Evolutionary conservation across 1,140 invertebrate species (phyloP).

Genomic region (Neodiprion pinetum): DNA sequence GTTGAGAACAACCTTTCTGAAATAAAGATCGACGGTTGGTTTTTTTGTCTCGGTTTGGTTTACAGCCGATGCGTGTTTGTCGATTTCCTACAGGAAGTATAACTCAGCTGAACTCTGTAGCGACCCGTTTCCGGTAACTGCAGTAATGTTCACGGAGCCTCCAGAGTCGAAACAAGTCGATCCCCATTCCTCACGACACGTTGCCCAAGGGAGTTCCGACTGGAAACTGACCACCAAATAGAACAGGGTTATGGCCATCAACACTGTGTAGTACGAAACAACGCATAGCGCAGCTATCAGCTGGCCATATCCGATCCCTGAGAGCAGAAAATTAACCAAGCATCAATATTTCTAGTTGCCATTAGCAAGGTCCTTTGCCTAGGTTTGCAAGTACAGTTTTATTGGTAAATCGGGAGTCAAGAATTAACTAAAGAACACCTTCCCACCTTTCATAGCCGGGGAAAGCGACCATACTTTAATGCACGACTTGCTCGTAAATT

Average conservation of each 20-base stretch:
- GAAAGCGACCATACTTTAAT: constrained; percentile 64
- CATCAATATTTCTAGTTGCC: no score
- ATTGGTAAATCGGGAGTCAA: no score
- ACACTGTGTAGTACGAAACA: constrained; percentile 78
- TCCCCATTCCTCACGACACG: constrained; percentile 70
- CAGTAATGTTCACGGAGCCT: constrained; percentile 36
- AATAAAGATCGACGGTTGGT: constrained; percentile 9
- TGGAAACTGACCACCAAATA: constrained; percentile 76
- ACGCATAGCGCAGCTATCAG: constrained; percentile 73
- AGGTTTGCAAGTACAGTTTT: no score
- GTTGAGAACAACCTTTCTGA: constrained; percentile 65
- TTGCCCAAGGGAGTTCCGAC: constrained; percentile 69
- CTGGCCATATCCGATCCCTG: constrained; percentile 80
- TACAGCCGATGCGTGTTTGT: constrained; percentile 61
- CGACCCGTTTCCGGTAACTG: constrained; percentile 41
- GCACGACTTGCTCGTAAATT: constrained; percentile 78
- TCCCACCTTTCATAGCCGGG: constrained; percentile 70
- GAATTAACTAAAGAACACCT: no score
- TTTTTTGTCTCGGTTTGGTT: neutral
- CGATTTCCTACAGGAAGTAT: constrained; percentile 65
- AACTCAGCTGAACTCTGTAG: constrained; percentile 44
- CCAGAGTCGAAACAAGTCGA: constrained; percentile 36
- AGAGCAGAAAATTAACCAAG: neutral
- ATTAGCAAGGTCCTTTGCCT: no score
- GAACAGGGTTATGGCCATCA: constrained; percentile 81